Percentiles rank a stretch among this genome's conserved stretches.
These are phyloP conservation scores for Drosophila anomalata DNA, from an alignment of 2,888 invertebrate species.

Conservation along the genomic window DNA sequence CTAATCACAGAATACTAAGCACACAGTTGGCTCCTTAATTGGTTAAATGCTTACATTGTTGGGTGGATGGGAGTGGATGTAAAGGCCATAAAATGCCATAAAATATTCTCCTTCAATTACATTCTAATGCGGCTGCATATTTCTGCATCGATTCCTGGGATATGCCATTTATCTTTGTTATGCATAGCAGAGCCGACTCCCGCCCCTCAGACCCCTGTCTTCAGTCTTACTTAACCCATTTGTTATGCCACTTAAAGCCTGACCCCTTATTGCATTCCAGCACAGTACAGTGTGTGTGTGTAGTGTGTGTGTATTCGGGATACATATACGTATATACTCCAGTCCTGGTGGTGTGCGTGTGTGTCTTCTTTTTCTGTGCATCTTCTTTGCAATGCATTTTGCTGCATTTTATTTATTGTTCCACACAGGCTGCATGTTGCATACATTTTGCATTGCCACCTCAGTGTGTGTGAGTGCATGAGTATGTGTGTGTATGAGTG, in stretches of 20 bases:
- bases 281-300: too few species aligned
- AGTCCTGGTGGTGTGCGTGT: slow-evolving; percentile 26
- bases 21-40: slow-evolving; percentile 9
- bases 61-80: neutral
- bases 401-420: slow-evolving; percentile 77
- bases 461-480: slow-evolving; percentile 25
- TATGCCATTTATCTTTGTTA: slow-evolving; percentile 52
- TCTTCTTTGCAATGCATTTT: slow-evolving; percentile 65
- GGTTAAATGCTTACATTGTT: slow-evolving; percentile 19
- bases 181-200: slow-evolving; percentile 28
- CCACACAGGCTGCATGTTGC: slow-evolving; percentile 63
- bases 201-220: neutral
- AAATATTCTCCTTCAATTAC: slow-evolving; percentile 33
- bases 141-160: slow-evolving; percentile 41
- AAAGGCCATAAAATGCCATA: neutral
- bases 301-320: neutral
- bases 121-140: slow-evolving; percentile 38
- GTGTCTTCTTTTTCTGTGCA: slow-evolving; percentile 41
- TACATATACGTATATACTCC: slow-evolving; percentile 21
- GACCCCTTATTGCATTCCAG: slow-evolving; percentile 44
- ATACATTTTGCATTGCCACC: slow-evolving; percentile 59
- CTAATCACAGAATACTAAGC: too few species aligned
- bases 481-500: slow-evolving; percentile 25
- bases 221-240: slow-evolving; percentile 44
- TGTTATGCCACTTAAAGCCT: slow-evolving; percentile 50